A percentile compares a stretch with the other conserved stretches of the same genome.
These are phyloP conservation scores for Oscheius sp. DNA, from an alignment of 2,888 invertebrate genomes.

Conservation along the genomic window DNA sequence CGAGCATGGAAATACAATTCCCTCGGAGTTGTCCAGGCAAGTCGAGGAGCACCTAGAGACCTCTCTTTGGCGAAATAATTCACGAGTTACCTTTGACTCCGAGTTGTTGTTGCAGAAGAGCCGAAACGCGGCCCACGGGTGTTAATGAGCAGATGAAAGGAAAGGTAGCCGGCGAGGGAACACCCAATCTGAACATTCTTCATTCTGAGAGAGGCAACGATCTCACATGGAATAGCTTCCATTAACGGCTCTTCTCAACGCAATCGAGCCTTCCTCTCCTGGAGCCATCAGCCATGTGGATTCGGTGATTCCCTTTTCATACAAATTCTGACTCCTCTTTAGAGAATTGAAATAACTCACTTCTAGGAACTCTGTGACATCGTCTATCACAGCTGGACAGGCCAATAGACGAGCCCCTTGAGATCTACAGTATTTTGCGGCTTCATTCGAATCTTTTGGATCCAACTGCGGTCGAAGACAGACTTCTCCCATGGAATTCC, in stretches of 20 bases:
- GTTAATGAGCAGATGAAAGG: slow-evolving; percentile 57
- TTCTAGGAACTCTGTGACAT: slow-evolving; percentile 1
- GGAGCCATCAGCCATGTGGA: slow-evolving; percentile 17
- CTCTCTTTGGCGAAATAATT: not conserved
- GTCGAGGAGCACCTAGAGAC: slow-evolving; percentile 40
- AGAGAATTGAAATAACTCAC: not conserved
- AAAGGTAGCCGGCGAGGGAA: slow-evolving; percentile 42
- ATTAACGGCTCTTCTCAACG: slow-evolving; percentile 34
- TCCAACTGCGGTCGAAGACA: slow-evolving; percentile 5
- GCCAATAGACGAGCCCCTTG: not conserved
- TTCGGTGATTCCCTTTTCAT: slow-evolving; percentile 4
- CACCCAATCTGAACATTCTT: slow-evolving; percentile 34
- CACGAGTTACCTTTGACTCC: slow-evolving; percentile 37
- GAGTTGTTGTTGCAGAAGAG: slow-evolving; percentile 53
- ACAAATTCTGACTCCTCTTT: not conserved
- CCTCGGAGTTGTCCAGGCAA: slow-evolving; percentile 35
- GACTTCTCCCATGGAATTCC: slow-evolving; percentile 5
- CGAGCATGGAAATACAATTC: slow-evolving; percentile 51
- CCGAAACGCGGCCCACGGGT: slow-evolving; percentile 40
- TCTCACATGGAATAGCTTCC: slow-evolving; percentile 41
- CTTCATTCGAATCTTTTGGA: not conserved
- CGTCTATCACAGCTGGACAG: not conserved
- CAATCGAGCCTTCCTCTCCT: slow-evolving; percentile 17
- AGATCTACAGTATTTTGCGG: not conserved
- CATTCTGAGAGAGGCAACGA: not conserved